These are phyloP conservation scores for Aphodius granarius DNA, from an alignment of 2,888 invertebrate species.

Conservation along the genomic window DNA sequence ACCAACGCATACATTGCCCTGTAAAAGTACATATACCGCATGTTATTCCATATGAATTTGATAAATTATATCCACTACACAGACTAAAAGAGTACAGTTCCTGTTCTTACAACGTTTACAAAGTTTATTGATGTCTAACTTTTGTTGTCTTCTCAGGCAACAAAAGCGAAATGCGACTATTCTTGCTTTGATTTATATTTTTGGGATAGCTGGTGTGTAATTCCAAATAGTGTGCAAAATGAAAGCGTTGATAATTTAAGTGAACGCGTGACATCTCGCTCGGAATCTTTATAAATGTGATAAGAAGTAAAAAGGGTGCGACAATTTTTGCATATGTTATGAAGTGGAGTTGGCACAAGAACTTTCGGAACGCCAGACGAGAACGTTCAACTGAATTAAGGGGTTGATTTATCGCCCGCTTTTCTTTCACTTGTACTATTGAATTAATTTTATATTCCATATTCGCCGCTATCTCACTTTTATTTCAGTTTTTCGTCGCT, in stretches of 20 bases:
- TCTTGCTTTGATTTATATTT: no score
- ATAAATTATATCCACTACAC: not conserved
- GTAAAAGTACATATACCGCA: not conserved
- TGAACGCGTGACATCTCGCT: not conserved
- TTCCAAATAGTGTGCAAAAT: no score
- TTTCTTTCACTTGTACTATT: slow-evolving; percentile 1
- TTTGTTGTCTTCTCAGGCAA: no score
- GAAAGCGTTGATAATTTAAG: no score
- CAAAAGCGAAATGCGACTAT: no score
- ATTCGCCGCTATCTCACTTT: not conserved
- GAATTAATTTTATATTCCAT: slow-evolving; percentile 1
- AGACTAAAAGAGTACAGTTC: no score
- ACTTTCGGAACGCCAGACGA: slow-evolving; percentile 29
- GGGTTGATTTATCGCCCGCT: slow-evolving; percentile 16
- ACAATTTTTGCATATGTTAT: slow-evolving; percentile 36
- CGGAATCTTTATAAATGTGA: slow-evolving; percentile 32
- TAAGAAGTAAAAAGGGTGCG: slow-evolving; percentile 28
- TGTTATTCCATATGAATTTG: not conserved
- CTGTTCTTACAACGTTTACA: no score
- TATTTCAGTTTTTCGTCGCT: not conserved
- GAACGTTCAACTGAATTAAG: slow-evolving; percentile 28
- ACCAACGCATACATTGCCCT: not conserved
- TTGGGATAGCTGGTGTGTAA: no score
- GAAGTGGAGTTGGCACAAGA: slow-evolving; percentile 30
- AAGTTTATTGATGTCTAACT: no score